Evolutionary conservation across 2,797 vertebrate genomes (phyloP).

Genomic region (Nyctibius grandis): DNA sequence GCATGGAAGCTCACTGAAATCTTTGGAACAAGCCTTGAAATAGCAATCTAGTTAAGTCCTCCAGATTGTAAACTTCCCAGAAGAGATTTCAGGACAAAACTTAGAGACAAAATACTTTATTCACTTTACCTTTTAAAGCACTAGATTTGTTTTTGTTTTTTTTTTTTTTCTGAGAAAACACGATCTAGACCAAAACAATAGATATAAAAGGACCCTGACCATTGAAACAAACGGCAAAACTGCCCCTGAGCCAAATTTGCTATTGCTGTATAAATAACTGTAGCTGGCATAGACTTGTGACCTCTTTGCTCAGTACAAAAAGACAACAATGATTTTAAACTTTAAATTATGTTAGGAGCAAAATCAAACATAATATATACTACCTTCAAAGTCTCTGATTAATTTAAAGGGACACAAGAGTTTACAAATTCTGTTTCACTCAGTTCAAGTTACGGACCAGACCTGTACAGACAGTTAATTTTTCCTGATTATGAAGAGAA

Average conservation of each 20-base stretch:
- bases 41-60: background rate
- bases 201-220: background rate
- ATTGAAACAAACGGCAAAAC: background rate
- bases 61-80: background rate
- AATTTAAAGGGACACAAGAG: background rate
- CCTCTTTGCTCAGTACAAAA: conserved; percentile 25
- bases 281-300: background rate
- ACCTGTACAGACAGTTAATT: background rate
- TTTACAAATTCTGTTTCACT: background rate
- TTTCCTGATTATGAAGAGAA: background rate
- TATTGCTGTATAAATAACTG: background rate
- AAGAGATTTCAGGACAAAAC: background rate
- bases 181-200: background rate
- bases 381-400: background rate
- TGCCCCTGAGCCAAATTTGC: background rate
- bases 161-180: background rate
- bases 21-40: background rate
- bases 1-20: background rate
- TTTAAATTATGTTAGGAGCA: conserved; percentile 14
- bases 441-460: conserved; percentile 2
- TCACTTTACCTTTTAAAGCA: background rate
- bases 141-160: background rate
- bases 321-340: conserved; percentile 31
- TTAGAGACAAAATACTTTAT: background rate
- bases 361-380: conserved; percentile 22